Evolutionary conservation across 1,140 invertebrate species (phyloP), one percentile per base, ranked within the genome.

Genomic region (Trigoniulus corallinus): DNA sequence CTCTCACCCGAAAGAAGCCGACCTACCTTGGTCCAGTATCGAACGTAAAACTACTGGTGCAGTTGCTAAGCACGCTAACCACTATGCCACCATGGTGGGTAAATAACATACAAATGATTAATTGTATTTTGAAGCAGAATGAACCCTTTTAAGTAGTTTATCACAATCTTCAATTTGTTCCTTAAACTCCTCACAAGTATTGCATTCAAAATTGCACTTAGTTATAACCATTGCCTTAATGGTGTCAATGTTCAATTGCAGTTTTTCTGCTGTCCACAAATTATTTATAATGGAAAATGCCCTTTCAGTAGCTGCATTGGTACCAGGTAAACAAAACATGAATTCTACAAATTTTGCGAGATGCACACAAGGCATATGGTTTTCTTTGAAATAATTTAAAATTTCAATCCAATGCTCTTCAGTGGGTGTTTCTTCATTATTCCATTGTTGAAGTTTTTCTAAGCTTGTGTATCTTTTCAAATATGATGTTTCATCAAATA

Each of bases 281-380:
- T 47, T 7, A n/a, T 47, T 47, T 21, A 47, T 26, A 1, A 26
- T n/a, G 18, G 46, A 24, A 47, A 47, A 47, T 23, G 29, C 24
- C 25, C 15, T 47, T 25, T 29, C 46, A 20, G 27, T 47, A 27
- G 46, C 1, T 27, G 2, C 27, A 26, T 25, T 47, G 2, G 27
- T 1, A n/a, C 46, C 27, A 3, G 24, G 27, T 1, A 47, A 27
- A 25, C 46, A 25, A 18, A 47, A 29, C 18, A n/a, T 3, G 29
- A 27, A 47, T 47, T 29, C 46, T 18, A 47, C 24, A 3, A 27
- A 15, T 26, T 27, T 29, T 12, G n/a, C 2, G 29, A 47, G 18
- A 47, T 47, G 25, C 15, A 7, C 15, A 34, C 7, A 34, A 15
- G 29, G 15, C 7, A 34, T 34, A 34, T 34, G 7, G 7, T 34